Base-by-base conservation (phyloP, 2,888 invertebrate genomes). In the Zhuqinia jingwanae region DNA sequence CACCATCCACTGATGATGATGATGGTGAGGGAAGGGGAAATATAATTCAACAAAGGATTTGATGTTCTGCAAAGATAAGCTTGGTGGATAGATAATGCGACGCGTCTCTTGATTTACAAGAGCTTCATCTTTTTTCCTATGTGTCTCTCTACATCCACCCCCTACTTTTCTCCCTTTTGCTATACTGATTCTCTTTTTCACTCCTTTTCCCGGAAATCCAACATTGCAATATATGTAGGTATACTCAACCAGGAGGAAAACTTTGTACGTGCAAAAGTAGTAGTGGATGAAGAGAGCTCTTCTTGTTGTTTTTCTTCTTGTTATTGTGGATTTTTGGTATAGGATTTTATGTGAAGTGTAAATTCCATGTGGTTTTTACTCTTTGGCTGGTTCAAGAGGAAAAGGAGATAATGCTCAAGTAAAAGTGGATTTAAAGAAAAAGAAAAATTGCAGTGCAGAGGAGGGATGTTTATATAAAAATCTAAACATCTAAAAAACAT, bases 31-130 rank as follows among this genome's bases (percentile, higher is more conserved):
- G 45, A 77, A 70, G 77, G 70, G 85, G 70, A 78, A 85, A 78
- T 78, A 70, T 85, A 85, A 85, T 85, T 85, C 70, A 50, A 85
- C 85, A 78, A 85, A 85, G 85, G 70, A 70, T 85, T 85, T 85
- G 78, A 85, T 85, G 78, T 73, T 63, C 20, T 70, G 58, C 45
- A 2, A 60, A 78, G 85, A 85, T 85, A 85, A 85, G 85, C 78
- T 78, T 58, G 53, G 65, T 56, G 17, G 85, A 85, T 56, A 85
- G 84, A 84, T 84, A 85, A 85, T 85, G 85, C 70, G 50, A 76
- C 78, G n/a, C n/a, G 78, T 78, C 85, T 78, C 85, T 78, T 85
- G 85, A 85, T 85, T 85, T 85, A 85, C 76, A 85, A 85, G 73
- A 85, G 84, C 53, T 77, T 68, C 68, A 25, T 84, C 83, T 83